Evolutionary conservation across 2,797 vertebrate species (phyloP), one percentile per base, ranked within the genome.

Genomic region (Alectoris magna): DNA sequence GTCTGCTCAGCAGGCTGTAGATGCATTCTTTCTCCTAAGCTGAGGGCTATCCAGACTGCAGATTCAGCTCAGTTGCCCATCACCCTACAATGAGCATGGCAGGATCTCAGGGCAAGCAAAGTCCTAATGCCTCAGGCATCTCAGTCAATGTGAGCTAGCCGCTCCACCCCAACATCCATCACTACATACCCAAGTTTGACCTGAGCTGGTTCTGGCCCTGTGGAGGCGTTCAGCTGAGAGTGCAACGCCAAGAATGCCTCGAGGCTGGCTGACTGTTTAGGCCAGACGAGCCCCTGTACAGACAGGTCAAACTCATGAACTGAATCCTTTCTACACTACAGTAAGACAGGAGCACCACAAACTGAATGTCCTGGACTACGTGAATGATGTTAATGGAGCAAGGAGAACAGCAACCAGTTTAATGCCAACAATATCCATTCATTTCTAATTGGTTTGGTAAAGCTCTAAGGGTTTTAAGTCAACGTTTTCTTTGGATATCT

Each of bases 31-130:
- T 46, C 24, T 29, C 31, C 39, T 31, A 21, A 60, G 48, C 27
- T 73, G 21, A 70, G 14, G 1, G 0, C 1, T 62, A 87, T 15
- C 53, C 69, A 69, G 17, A 31, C 49, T 31, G 21, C 46, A 80
- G 55, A 31, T 24, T 38, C 66, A 49, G n/a, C 6, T 43, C 71
- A 71, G 27, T 0, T 36, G 24, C 27, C 62, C 38, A 13, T 1
- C 1, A 1, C 21, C 21, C 5, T 68, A 0, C 7, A 4, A 1
- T 38, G 59, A 84, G 67, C 9, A 27, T 0, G 1, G 41, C 0
- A 2, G 34, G 19, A 59, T 80, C 1, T 43, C 15, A 18, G 68
- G 38, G 12, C 3, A 31, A 24, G 15, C 10, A 6, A 67, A 66
- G 9, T 19, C 38, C 27, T 49, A 19, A 29, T 1, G 7, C 9